Percentiles rank a stretch among this genome's conserved stretches.
Conservation (phyloP, 2,888 invertebrate species). For the Congeria kusceri region DNA sequence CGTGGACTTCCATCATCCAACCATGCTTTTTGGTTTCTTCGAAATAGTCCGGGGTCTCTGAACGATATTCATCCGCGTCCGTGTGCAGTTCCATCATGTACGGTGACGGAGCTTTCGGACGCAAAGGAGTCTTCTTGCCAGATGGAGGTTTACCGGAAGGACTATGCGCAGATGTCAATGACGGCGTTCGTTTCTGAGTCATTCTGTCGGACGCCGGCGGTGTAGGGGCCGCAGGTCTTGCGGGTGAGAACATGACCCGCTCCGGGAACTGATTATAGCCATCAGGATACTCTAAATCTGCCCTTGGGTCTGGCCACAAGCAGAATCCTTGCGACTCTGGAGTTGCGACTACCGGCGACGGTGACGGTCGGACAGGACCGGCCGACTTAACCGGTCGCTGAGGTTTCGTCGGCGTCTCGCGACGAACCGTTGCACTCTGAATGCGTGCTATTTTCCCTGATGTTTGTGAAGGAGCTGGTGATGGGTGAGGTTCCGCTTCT, state of each 20-base stretch:
- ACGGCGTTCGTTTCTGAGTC: slow-evolving; percentile 11
- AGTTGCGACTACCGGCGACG: slow-evolving; percentile 33
- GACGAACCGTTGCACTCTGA: slow-evolving; percentile 70
- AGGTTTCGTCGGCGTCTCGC: slow-evolving; percentile 64
- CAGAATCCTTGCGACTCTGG: slow-evolving; percentile 11
- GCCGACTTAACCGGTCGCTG: slow-evolving; percentile 70
- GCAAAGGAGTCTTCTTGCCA: slow-evolving; percentile 41
- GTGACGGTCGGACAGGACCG: slow-evolving; percentile 63
- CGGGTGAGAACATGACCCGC: slow-evolving; percentile 10
- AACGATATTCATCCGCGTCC: slow-evolving; percentile 32
- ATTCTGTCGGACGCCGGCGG: slow-evolving; percentile 7
- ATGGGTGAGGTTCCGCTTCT: slow-evolving; percentile 16
- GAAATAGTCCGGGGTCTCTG: slow-evolving; percentile 70
- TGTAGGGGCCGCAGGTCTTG: slow-evolving; percentile 18
- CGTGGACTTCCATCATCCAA: slow-evolving; percentile 82
- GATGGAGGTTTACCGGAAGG: slow-evolving; percentile 48
- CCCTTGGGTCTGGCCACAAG: background rate
- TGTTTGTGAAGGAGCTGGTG: slow-evolving; percentile 27
- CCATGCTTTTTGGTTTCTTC: slow-evolving; percentile 76
- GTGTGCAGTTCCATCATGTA: slow-evolving; percentile 47
- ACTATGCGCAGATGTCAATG: slow-evolving; percentile 30
- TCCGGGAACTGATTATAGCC: slow-evolving; percentile 4
- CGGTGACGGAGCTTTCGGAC: slow-evolving; percentile 60
- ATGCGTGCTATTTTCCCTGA: slow-evolving; percentile 56
- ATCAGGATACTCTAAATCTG: background rate